Evolutionary conservation across 2,888 invertebrate species (phyloP).

Genomic region (Erebia palarica): DNA sequence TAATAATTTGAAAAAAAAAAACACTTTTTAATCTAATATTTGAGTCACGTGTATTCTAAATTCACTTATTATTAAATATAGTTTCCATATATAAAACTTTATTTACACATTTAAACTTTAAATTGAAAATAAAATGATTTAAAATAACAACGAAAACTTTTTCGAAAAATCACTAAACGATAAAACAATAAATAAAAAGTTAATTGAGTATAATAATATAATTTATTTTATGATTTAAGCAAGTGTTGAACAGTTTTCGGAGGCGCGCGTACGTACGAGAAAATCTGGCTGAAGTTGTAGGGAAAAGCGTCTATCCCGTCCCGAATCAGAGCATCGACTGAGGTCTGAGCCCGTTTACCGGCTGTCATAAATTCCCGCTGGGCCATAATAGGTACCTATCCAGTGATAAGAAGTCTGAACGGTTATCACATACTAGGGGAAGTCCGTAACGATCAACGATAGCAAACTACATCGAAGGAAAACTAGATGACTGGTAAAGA

Average conservation of each 20-base stretch:
- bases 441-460: neutral
- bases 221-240: neutral
- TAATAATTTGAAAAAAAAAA: neutral
- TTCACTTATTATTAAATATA: neutral
- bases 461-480: no score
- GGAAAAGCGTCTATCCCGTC: constrained; percentile 20
- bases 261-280: neutral
- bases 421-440: neutral
- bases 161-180: neutral
- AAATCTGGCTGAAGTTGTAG: neutral
- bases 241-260: neutral
- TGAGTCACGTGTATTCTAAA: neutral
- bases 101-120: neutral
- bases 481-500: no score
- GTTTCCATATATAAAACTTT: neutral
- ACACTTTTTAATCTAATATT: neutral
- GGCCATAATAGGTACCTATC: neutral
- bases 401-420: constrained; percentile 10
- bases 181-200: neutral
- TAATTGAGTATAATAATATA: neutral
- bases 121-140: no score
- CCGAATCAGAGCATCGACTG: constrained; percentile 26
- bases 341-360: constrained; percentile 19
- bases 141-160: neutral
- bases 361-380: neutral